Base-by-base conservation (phyloP, 2,888 invertebrate genomes). In the Fragum whitleyi region DNA sequence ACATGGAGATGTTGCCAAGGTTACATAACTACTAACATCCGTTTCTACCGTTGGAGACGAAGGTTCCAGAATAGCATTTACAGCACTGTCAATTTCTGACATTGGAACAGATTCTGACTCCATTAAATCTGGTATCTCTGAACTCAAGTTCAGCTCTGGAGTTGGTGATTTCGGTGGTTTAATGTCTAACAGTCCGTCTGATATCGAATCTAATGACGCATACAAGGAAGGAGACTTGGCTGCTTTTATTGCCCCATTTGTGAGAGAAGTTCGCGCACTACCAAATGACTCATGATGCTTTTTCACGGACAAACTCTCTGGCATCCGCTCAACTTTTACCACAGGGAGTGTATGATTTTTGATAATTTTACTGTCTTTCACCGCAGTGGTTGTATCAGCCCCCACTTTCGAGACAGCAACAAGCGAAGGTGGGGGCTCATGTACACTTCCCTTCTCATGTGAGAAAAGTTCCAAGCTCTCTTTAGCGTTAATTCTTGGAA, bases 291-390 rank as follows among this genome's bases (percentile, higher is more conserved):
- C 74, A 32, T 61, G 53, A 32, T 81, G 83, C 68, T 86, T 88
- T 78, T 87, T 88, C 81, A 87, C 76, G 26, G 89, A 81, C 62
- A 89, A 76, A 57, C 84, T 82, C n/a, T 90, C 89, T 28, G 89
- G 88, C 76, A 93, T 92, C 39, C 93, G 88, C 79, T 93, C 93
- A 68, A 93, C 91, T 83, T 93, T 92, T 29, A 93, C 93, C 9
- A 93, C 91, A 67, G 93, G 93, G 81, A 91, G 88, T 29, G 90
- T 82, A 78, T 90, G 90, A 71, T 90, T 91, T 77, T 87, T 90
- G 81, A 88, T 84, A 42, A 85, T 70, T 73, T 83, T 87, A 73
- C 83, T 77, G 62, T 86, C 79, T 67, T 87, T 89, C 21, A 85
- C 78, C 67, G 74, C 74, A 21, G 75, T 74, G 74, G 86, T 85